Base-by-base conservation (phyloP, 2,797 vertebrate species). In the Alosa sapidissima region DNA sequence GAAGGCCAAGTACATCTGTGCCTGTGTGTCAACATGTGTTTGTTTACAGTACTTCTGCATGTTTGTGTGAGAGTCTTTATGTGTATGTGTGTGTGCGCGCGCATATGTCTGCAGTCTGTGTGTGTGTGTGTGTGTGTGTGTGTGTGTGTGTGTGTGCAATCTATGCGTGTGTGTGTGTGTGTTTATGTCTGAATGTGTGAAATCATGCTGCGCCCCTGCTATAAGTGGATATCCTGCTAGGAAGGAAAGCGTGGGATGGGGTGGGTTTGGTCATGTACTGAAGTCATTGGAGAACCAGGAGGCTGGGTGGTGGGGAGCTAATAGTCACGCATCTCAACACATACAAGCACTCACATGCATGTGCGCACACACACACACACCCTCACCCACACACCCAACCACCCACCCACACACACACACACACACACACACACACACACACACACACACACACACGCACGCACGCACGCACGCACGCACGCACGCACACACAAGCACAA, bases 161-260 rank as follows among this genome's bases (percentile, higher is more conserved):
- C 28, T 24, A 14, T 72, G 65, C 36, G 33, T 72, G 33, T 41
- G 68, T 41, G n/a, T 72, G 33, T 41, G 36, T 28, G 36, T 78
- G 72, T 47, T 58, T 48, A 47, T n/a, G 78, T 47, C 49, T 51
- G 84, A 58, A 84, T 51, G 75, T 72, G 81, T 60, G 72, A 58
- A 83, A 45, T 84, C 82, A 60, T 81, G 84, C 54, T 86, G 81
- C 41, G 68, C 49, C 58, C 58, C n/a, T 60, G 85, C 85, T 86
- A 78, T 84, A 68, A 84, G 83, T 86, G 82, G 84, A 86, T 88
- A 88, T 88, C 87, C 87, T 88, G 85, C 65, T 33, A 88, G 87
- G 87, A 88, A 88, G 87, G 81, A 85, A 84, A 54, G 65, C 14
- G 36, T 52, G 86, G 49, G 82, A 85, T 75, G 68, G 68, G 13